A percentile compares a stretch with the other conserved stretches of the same genome.
Evolutionary conservation across 2,113 vertebrate species (phyloP).

Genomic region (Petrocephalus zakoni): DNA sequence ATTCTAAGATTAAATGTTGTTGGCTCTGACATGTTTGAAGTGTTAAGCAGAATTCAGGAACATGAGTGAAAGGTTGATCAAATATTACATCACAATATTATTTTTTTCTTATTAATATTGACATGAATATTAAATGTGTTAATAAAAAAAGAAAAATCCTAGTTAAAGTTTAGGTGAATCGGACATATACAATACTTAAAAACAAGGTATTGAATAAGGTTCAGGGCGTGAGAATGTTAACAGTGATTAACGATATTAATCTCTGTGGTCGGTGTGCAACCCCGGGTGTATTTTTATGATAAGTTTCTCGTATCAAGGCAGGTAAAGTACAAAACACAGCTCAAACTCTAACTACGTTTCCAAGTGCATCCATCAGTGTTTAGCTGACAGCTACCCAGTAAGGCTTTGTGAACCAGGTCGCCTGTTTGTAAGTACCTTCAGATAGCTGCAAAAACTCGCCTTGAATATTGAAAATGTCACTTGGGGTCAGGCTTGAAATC

Average conservation of each 20-base stretch:
- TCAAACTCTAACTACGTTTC: background rate
- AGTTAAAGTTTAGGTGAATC: background rate
- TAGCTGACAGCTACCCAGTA: background rate
- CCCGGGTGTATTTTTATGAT: background rate
- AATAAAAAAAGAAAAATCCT: background rate
- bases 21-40: background rate
- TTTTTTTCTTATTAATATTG: too few species aligned
- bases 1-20: background rate
- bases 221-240: background rate
- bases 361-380: background rate
- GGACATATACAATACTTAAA: background rate
- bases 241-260: conserved; percentile 29
- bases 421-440: background rate
- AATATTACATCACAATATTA: background rate
- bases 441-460: background rate
- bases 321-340: background rate
- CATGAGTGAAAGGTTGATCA: background rate
- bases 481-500: background rate
- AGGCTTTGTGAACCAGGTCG: background rate
- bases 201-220: background rate
- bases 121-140: background rate
- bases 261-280: background rate
- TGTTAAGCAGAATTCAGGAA: background rate
- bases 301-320: background rate
- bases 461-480: background rate